phyloP scores from a whole-genome alignment of 2,113 vertebrate species.

The Athene cunicularia region DNA sequence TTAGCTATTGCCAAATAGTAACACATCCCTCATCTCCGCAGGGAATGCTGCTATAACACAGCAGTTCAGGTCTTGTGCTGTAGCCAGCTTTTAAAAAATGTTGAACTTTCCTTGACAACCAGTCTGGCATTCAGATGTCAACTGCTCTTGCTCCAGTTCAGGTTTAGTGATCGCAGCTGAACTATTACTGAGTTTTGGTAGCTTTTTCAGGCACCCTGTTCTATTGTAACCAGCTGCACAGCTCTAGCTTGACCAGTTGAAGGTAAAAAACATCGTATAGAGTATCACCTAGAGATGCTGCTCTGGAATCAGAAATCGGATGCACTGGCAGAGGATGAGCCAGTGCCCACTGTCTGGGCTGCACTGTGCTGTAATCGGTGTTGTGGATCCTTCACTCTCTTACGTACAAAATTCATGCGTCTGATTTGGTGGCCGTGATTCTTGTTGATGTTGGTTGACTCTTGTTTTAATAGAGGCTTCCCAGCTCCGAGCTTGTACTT shows the following conservation, averaged over 20 bases:
- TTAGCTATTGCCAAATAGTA: neutral
- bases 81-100: neutral
- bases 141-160: neutral
- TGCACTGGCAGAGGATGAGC: neutral
- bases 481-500: neutral
- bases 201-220: neutral
- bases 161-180: neutral
- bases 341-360: neutral
- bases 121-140: neutral
- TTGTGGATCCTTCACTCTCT: neutral
- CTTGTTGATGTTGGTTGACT: neutral
- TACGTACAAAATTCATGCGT: rapidly evolving
- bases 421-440: neutral
- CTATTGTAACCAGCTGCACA: neutral
- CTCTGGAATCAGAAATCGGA: neutral
- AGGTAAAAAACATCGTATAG: rapidly evolving
- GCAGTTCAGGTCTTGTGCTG: neutral
- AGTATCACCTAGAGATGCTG: neutral
- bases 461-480: neutral
- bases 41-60: neutral
- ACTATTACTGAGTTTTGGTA: neutral
- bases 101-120: neutral
- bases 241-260: neutral
- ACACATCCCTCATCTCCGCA: neutral
- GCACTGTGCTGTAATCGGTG: rapidly evolving